Evolutionary conservation across 2,113 vertebrate genomes (phyloP).

Genomic region (Ictidomys tridecemlineatus): DNA sequence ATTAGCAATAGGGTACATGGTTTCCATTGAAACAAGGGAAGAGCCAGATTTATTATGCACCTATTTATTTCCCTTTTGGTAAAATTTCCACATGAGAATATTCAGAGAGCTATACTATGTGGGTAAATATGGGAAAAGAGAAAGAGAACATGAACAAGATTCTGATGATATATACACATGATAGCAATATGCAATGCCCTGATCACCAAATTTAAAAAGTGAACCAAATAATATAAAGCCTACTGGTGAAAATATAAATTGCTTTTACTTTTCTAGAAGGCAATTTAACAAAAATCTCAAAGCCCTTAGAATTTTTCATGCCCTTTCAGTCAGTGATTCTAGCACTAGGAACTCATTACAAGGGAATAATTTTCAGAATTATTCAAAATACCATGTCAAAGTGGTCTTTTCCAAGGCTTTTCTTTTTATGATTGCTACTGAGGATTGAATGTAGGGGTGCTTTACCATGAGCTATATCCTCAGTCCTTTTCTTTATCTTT

Average conservation of each 20-base stretch:
- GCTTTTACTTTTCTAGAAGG: neutral
- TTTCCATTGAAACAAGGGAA: neutral
- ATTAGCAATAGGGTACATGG: neutral
- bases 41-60: neutral
- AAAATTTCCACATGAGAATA: conserved; percentile 4
- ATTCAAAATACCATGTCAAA: neutral
- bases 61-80: conserved; percentile 9
- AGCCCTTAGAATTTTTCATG: neutral
- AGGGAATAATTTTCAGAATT: neutral
- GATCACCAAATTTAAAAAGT: neutral
- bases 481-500: no score
- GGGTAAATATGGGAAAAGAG: conserved; percentile 5
- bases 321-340: neutral
- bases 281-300: neutral
- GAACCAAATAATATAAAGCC: neutral
- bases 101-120: neutral
- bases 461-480: no score
- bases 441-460: no score
- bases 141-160: neutral
- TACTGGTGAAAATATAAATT: neutral
- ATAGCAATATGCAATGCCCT: neutral
- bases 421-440: no score
- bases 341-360: conserved; percentile 18
- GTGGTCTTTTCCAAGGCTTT: neutral
- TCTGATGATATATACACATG: neutral